Percentiles rank a stretch among this genome's conserved stretches.
phyloP scores from a whole-genome alignment of 2,797 vertebrate species.

The Gymnoscopelus microlampas region DNA sequence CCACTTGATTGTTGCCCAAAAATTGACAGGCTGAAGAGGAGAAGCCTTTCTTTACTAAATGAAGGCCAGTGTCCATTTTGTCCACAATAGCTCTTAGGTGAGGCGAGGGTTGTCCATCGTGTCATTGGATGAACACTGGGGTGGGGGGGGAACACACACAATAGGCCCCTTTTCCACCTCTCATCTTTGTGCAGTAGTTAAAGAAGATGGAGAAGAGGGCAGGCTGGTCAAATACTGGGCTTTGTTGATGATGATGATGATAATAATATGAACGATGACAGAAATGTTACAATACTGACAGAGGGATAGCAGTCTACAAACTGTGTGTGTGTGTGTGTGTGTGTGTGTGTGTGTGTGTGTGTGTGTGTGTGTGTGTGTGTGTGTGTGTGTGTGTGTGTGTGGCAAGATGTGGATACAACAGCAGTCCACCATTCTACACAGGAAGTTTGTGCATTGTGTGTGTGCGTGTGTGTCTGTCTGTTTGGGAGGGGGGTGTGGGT shows the following conservation, averaged over 20 bases:
- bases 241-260: constrained; percentile 9
- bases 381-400: neutral
- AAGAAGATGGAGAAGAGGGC: neutral
- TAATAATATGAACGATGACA: constrained; percentile 7
- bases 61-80: constrained; percentile 13
- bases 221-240: constrained; percentile 12
- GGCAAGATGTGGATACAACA: too few relatives aligned
- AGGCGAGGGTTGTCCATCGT: too few relatives aligned
- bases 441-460: too few relatives aligned
- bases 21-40: too few relatives aligned
- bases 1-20: neutral
- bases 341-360: constrained; percentile 9
- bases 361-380: constrained; percentile 8
- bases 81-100: neutral
- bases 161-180: constrained; percentile 1
- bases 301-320: constrained; percentile 25
- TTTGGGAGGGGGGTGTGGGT: neutral
- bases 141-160: too few relatives aligned
- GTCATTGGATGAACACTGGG: too few relatives aligned
- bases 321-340: constrained; percentile 17
- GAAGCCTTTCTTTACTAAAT: neutral
- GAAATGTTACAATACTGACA: constrained; percentile 36
- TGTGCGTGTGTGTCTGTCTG: constrained; percentile 17
- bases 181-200: neutral
- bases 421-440: too few relatives aligned